These are phyloP conservation scores for Leptopilina clavipes DNA, from an alignment of 1,140 invertebrate species.

Conservation along the genomic window DNA sequence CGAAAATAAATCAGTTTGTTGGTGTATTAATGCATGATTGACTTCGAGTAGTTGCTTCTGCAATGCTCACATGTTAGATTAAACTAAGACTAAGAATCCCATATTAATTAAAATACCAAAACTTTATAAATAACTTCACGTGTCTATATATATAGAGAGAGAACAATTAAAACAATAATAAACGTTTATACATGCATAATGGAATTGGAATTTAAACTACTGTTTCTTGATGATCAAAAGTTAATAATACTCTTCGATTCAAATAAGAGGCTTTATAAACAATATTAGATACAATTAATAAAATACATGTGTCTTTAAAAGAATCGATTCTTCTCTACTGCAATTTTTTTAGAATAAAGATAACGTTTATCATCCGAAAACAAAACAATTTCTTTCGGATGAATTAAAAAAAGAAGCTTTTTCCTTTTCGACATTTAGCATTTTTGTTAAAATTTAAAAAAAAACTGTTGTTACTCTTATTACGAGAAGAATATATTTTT, in stretches of 20 bases:
- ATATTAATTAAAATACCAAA: not conserved
- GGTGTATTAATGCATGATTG: conserved; percentile 36
- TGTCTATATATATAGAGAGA: no score
- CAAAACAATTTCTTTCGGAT: no score
- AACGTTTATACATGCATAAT: not conserved
- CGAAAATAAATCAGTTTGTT: conserved; percentile 60
- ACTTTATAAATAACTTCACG: no score
- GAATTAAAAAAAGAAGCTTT: no score
- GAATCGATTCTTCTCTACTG: conserved; percentile 8
- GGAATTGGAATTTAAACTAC: not conserved
- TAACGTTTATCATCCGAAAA: no score
- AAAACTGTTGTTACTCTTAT: no score
- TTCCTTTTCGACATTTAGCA: no score
- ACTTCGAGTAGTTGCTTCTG: conserved; percentile 1
- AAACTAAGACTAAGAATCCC: not conserved
- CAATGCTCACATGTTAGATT: not conserved
- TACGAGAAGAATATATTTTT: no score
- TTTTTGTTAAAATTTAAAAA: no score
- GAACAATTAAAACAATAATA: no score
- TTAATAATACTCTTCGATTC: not conserved
- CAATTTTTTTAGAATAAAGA: no score
- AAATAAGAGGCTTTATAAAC: not conserved
- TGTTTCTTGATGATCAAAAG: not conserved
- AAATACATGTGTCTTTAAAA: not conserved
- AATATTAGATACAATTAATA: not conserved